Evolutionary conservation across 2,797 vertebrate genomes (phyloP).

Genomic region (Vespertilio murinus): DNA sequence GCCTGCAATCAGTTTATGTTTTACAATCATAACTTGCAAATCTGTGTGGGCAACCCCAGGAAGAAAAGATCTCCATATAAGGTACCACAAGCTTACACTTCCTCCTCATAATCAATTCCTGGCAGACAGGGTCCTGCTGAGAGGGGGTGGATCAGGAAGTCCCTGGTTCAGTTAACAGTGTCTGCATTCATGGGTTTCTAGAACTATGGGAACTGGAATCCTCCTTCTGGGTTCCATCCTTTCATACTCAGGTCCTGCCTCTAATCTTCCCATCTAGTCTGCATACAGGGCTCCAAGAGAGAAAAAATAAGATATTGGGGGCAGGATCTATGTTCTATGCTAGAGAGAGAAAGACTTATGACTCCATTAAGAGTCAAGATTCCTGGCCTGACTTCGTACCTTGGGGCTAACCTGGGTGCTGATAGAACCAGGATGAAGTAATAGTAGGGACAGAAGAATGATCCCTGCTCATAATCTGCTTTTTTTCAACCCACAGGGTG

Average conservation of each 20-base stretch:
- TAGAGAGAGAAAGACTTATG: neutral
- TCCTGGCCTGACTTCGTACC: neutral
- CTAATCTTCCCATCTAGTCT: neutral
- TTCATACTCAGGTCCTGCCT: neutral
- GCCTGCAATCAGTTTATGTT: accelerated
- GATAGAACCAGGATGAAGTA: neutral
- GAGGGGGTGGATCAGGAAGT: neutral
- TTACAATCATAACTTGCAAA: neutral
- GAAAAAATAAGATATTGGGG: neutral
- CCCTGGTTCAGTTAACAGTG: neutral
- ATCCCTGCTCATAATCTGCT: neutral
- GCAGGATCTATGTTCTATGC: neutral
- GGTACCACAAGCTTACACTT: neutral
- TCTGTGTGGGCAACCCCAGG: slow-evolving; percentile 46
- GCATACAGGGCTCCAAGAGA: neutral
- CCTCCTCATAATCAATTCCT: neutral
- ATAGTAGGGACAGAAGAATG: neutral
- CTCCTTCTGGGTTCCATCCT: neutral
- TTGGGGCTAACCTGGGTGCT: neutral
- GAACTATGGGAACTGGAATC: neutral
- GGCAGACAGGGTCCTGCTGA: neutral
- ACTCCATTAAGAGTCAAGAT: neutral
- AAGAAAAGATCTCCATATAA: neutral
- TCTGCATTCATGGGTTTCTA: neutral
- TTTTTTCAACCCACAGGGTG: slow-evolving; percentile 30